Evolutionary conservation across 2,113 vertebrate genomes (phyloP).

Genomic region (pig (Sus scrofa)): DNA sequence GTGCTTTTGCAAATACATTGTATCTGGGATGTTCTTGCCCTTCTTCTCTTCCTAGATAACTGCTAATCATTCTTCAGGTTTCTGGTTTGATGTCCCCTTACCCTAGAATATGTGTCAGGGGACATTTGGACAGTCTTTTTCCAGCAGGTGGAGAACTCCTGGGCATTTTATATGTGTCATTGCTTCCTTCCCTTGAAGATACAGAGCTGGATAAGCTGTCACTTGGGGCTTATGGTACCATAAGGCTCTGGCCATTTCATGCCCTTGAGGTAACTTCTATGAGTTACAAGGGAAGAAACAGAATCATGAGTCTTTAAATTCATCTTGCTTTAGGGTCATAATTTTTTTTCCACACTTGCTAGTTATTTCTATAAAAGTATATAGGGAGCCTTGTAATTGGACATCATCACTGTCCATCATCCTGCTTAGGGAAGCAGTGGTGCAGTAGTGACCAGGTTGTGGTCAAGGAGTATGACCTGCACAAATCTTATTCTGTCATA

Average conservation of each 20-base stretch:
- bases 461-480: background rate
- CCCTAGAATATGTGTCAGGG: background rate
- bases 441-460: background rate
- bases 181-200: background rate
- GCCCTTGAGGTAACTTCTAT: background rate
- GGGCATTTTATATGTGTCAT: background rate
- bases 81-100: background rate
- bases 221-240: background rate
- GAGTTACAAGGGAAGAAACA: slow-evolving; percentile 26
- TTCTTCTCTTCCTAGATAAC: background rate
- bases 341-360: background rate
- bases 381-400: background rate
- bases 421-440: background rate
- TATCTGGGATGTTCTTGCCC: background rate
- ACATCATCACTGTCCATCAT: background rate
- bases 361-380: background rate
- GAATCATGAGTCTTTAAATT: background rate
- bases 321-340: background rate
- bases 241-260: background rate
- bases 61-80: background rate
- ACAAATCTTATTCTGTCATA: background rate
- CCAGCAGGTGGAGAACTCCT: background rate
- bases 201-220: background rate
- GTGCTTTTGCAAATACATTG: background rate
- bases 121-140: background rate